These are phyloP conservation scores for Silurus asotus DNA, from an alignment of 2,113 vertebrate species.

Conservation along the genomic window DNA sequence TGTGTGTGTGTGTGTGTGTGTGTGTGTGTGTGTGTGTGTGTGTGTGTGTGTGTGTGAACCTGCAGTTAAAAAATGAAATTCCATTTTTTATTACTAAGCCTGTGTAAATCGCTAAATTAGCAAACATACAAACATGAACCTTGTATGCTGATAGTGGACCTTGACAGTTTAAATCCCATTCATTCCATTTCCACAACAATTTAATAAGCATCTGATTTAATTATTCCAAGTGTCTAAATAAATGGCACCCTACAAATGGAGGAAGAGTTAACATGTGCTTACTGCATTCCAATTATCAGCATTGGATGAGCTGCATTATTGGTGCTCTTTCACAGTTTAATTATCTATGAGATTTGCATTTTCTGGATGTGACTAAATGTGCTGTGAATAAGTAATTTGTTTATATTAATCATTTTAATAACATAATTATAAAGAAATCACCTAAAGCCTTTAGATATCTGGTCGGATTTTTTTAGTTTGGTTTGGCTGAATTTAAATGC, in stretches of 20 bases:
- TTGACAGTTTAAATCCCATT: not conserved
- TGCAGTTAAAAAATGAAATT: not conserved
- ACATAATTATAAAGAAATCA: not conserved
- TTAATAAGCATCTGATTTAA: not conserved
- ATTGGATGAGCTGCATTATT: not conserved
- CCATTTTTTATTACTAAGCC: not conserved
- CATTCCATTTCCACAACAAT: not conserved
- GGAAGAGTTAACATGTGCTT: not conserved
- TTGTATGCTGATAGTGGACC: not conserved
- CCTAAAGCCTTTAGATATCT: not conserved
- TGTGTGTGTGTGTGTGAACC: not conserved
- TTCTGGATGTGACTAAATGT: not conserved
- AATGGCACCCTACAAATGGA: not conserved
- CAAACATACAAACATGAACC: not conserved
- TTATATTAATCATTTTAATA: not conserved
- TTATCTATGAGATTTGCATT: not conserved
- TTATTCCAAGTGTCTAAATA: not conserved
- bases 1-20: too few species aligned
- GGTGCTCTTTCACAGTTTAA: not conserved
- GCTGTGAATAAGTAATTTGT: not conserved
- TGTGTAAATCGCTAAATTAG: not conserved
- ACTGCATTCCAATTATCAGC: not conserved
- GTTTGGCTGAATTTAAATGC: not conserved
- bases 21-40: too few species aligned
- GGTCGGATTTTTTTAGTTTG: not conserved